phyloP scores from a whole-genome alignment of 2,113 vertebrate genomes.

The Synodontis membranacea region DNA sequence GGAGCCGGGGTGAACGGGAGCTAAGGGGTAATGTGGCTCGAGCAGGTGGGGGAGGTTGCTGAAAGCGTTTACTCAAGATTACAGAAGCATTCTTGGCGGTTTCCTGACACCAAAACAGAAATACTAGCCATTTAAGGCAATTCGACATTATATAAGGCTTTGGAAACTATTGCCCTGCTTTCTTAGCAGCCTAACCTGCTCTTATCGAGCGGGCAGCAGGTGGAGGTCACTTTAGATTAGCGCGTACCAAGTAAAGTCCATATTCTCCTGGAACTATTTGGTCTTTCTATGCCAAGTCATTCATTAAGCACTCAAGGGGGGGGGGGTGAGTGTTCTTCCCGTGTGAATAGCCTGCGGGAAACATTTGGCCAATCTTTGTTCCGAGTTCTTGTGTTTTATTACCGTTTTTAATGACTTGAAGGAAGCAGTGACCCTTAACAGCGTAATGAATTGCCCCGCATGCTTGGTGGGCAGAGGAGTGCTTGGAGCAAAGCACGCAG shows the following conservation, averaged over 20 bases:
- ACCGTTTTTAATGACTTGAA: conserved; percentile 66
- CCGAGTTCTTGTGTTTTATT: conserved; percentile 66
- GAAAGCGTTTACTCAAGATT: conserved; percentile 42
- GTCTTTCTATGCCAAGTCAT: conserved; percentile 52
- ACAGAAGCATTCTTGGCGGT: conserved; percentile 41
- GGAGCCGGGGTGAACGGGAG: conserved; percentile 55
- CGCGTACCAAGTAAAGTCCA: conserved; percentile 61
- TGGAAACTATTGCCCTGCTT: conserved; percentile 25
- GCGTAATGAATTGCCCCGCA: conserved; percentile 52
- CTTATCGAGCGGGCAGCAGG: conserved; percentile 43
- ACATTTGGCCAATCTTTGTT: conserved; percentile 58
- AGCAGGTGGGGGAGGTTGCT: conserved; percentile 29
- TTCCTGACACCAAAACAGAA: not conserved
- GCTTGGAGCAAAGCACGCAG: not conserved
- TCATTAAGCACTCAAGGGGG: conserved; percentile 59
- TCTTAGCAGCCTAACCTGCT: conserved; percentile 15
- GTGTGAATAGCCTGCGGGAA: conserved; percentile 55
- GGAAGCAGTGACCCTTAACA: conserved; percentile 65
- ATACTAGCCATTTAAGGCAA: not conserved
- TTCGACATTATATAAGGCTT: conserved; percentile 18
- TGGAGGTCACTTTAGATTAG: conserved; percentile 60
- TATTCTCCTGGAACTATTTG: conserved; percentile 47
- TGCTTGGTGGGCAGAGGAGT: conserved; percentile 28
- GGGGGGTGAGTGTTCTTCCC: conserved; percentile 42
- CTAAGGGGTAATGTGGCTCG: conserved; percentile 57